These are phyloP conservation scores for Sinodicranocentrus sp. DNA, from an alignment of 2,888 invertebrate genomes.

Conservation along the genomic window DNA sequence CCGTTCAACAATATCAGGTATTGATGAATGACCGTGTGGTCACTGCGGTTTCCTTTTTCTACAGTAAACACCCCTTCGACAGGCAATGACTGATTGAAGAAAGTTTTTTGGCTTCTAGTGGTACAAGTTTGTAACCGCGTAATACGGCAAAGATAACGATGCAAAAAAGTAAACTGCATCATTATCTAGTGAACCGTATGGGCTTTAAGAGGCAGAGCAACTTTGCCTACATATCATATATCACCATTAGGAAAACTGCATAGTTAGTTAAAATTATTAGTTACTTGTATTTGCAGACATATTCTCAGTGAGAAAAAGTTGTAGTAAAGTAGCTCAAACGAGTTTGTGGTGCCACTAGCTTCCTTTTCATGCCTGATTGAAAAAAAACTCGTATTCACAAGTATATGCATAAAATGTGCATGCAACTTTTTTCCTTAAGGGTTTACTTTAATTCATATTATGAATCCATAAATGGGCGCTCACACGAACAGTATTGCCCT, in stretches of 20 bases:
- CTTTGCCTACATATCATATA: too few species aligned
- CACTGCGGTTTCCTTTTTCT: not conserved
- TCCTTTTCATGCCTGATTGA: slow-evolving; percentile 6
- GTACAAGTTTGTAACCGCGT: slow-evolving; percentile 11
- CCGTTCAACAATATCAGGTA: too few species aligned
- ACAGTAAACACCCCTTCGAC: not conserved
- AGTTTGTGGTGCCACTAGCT: slow-evolving; percentile 8
- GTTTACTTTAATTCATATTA: not conserved
- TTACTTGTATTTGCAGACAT: too few species aligned
- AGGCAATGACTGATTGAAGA: not conserved
- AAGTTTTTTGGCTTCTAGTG: slow-evolving; percentile 7
- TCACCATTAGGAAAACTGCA: too few species aligned
- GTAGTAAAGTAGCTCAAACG: slow-evolving; percentile 24
- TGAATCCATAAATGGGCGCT: not conserved
- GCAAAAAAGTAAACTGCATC: too few species aligned
- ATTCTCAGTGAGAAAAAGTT: slow-evolving; percentile 21
- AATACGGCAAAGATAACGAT: not conserved
- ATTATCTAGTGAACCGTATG: too few species aligned
- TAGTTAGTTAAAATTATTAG: too few species aligned
- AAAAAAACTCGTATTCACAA: not conserved
- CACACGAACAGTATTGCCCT: not conserved
- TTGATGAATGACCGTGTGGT: too few species aligned
- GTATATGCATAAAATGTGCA: too few species aligned
- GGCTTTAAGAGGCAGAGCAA: too few species aligned
- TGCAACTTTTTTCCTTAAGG: too few species aligned